Evolutionary conservation across 2,113 vertebrate species (phyloP), one percentile per base, ranked within the genome.

Genomic region (Casuarius casuarius): DNA sequence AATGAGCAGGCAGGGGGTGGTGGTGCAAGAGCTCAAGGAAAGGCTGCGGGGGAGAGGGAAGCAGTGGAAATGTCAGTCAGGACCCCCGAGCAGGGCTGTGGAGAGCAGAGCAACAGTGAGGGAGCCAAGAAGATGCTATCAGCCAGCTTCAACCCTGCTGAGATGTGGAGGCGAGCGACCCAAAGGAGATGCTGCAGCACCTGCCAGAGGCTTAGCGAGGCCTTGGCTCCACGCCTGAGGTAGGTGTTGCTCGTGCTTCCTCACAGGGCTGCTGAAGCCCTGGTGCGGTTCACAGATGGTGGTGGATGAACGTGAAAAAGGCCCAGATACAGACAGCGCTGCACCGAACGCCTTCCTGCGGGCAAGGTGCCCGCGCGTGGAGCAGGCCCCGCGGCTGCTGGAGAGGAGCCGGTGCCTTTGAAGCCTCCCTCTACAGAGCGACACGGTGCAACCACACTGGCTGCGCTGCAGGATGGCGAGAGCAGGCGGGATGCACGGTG

Each of bases 231-330:
- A 7, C 18, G 46, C 46, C 46, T 48, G 46, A 19, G 46, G 18
- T 48, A 19, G 18, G 46, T 19, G 18, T 48, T 48, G 46, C 46
- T 19, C 5, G 44, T 19, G 46, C 46, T 48, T 19, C 18, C 46
- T 48, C 46, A 48, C 46, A 48, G 46, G 46, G 46, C 46, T 48
- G 0, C 3, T 1, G 1, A 22, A 26, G 25, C n/a, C 28, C 28
- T 0, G 3, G n/a, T 35, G 51, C 28, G 52, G 58, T 66, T 88
- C 38, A 0, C 0, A 12, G 73, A 0, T 19, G 84, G n/a, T 3
- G 18, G 6, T 10, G 59, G n/a, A 9, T 31, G 48, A 49, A 62
- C 3, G 4, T 16, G 51, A 72, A 29, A 20, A 35, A 21, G 33
- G n/a, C 20, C 19, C 59, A 22, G 20, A 22, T 12, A 20, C 33